phyloP scores from a whole-genome alignment of 2,888 invertebrate species.

The Folsomia candida region DNA sequence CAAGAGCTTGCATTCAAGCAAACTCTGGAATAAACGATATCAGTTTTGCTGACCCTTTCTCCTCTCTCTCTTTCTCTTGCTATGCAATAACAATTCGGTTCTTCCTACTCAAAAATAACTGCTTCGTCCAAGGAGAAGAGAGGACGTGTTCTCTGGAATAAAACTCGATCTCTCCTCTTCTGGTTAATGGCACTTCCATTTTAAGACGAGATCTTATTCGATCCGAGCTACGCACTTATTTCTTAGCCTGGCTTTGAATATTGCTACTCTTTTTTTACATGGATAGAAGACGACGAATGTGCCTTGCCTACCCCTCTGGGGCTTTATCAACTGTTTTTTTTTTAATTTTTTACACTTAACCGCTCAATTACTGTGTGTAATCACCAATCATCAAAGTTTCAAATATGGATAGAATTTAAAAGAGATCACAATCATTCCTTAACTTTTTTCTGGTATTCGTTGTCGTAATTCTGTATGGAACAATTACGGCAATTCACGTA shows the following conservation, averaged over 20 bases:
- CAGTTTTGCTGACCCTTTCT: not conserved
- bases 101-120: too few species aligned
- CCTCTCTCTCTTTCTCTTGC: constrained; percentile 2
- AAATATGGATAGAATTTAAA: too few species aligned
- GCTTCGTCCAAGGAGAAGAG: too few species aligned
- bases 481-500: too few species aligned
- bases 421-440: too few species aligned
- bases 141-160: too few species aligned
- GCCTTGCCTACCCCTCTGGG: not conserved
- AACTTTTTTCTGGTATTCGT: too few species aligned
- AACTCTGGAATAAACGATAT: too few species aligned
- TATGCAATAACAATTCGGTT: constrained; percentile 2
- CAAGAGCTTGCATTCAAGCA: constrained; percentile 12
- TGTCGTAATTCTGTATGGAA: too few species aligned
- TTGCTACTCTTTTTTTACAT: not conserved
- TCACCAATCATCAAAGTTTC: too few species aligned
- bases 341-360: constrained; percentile 1
- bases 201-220: constrained; percentile 10
- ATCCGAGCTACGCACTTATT: not conserved
- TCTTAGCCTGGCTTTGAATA: not conserved
- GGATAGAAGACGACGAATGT: not conserved
- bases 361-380: constrained; percentile 7
- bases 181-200: constrained; percentile 25
- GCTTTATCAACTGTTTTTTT: not conserved
- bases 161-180: constrained; percentile 23